These are phyloP conservation scores for Melolontha melolontha DNA, from an alignment of 2,888 invertebrate genomes.

Conservation along the genomic window DNA sequence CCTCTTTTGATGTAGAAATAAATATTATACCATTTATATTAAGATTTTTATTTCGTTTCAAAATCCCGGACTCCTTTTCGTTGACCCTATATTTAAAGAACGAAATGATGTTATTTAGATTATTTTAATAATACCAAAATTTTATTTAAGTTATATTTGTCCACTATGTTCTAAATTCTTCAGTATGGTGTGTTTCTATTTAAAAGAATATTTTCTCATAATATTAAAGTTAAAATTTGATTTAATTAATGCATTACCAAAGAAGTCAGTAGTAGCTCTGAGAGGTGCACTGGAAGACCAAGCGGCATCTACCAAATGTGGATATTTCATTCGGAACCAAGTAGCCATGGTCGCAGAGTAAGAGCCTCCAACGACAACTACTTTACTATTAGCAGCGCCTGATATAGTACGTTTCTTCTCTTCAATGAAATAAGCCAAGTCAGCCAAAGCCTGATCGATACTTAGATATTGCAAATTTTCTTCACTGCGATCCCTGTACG, in stretches of 20 bases:
- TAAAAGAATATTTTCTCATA: no score
- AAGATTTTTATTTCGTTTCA: no score
- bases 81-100: no score
- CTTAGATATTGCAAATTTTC: slow-evolving; percentile 62
- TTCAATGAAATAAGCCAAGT: slow-evolving; percentile 64
- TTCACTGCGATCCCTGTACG: slow-evolving; percentile 52
- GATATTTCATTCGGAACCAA: slow-evolving; percentile 72
- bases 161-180: no score
- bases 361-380: slow-evolving; percentile 71
- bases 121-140: no score
- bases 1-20: no score
- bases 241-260: slow-evolving; percentile 61
- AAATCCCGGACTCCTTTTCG: no score
- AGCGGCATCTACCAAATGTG: slow-evolving; percentile 70
- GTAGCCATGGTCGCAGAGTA: slow-evolving; percentile 73
- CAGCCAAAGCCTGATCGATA: slow-evolving; percentile 65
- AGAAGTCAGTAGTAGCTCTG: slow-evolving; percentile 70
- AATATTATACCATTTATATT: no score
- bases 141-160: no score
- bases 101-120: no score
- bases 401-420: slow-evolving; percentile 53
- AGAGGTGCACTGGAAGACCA: slow-evolving; percentile 73
- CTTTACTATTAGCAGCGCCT: slow-evolving; percentile 56
- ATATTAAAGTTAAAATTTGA: background rate
- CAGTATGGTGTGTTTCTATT: slow-evolving; percentile 20